Percentiles rank a stretch among this genome's conserved stretches.
phyloP scores from a whole-genome alignment of 2,888 invertebrate species.

The Ctena decussata region DNA sequence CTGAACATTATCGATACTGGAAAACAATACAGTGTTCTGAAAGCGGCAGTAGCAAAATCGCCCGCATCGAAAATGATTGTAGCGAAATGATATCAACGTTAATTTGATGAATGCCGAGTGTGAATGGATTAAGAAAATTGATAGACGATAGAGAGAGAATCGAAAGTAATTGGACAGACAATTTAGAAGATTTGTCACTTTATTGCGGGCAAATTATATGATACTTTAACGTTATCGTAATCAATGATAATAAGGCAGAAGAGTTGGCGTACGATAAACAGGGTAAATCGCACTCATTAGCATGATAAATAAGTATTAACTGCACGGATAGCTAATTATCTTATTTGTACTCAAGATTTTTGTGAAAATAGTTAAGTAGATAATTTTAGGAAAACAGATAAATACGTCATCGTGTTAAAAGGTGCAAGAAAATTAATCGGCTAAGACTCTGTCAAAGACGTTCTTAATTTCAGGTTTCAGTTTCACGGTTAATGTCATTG shows the following conservation, averaged over 20 bases:
- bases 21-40: no score
- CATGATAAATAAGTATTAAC: not conserved
- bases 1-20: no score
- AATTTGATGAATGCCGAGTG: conserved; percentile 61
- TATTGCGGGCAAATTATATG: conserved; percentile 59
- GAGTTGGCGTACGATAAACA: not conserved
- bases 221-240: conserved; percentile 46
- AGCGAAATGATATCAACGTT: conserved; percentile 42
- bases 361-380: not conserved
- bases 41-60: not conserved
- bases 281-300: conserved; percentile 1
- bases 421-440: not conserved
- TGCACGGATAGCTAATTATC: not conserved
- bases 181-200: conserved; percentile 60
- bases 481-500: no score
- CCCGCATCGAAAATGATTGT: conserved; percentile 6
- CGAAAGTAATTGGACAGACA: conserved; percentile 61
- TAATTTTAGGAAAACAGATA: not conserved
- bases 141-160: conserved; percentile 47
- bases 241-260: not conserved
- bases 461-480: not conserved
- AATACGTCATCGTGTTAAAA: not conserved
- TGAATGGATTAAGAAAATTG: conserved; percentile 62
- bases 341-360: no score
- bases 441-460: not conserved